Conservation (phyloP, 1,140 invertebrate genomes). For the Polypedilum pembai region DNA sequence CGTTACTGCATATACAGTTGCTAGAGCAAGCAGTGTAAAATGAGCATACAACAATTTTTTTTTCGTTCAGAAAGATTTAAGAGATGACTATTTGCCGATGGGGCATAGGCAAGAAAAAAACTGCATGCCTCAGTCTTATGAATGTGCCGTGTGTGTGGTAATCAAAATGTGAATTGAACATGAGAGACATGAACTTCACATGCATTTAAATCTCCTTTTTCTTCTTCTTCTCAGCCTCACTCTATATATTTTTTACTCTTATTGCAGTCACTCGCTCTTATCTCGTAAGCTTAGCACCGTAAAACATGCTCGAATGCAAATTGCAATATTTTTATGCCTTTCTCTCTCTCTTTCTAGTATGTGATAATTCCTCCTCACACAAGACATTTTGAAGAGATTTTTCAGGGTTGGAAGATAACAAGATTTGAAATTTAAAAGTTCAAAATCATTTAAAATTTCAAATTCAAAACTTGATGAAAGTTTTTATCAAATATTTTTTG, state of each 20-base stretch:
- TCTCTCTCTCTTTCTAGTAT: neutral
- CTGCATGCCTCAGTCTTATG: neutral
- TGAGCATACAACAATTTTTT: slow-evolving; percentile 4
- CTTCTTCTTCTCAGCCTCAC: neutral
- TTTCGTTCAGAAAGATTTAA: slow-evolving; percentile 22
- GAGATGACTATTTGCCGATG: slow-evolving; percentile 28
- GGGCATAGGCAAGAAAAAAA: neutral
- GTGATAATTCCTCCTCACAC: too few species aligned
- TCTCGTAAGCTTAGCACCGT: neutral
- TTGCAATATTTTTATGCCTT: neutral
- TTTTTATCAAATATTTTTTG: too few species aligned
- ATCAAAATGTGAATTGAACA: slow-evolving; percentile 14
- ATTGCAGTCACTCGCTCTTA: neutral
- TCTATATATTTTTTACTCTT: neutral
- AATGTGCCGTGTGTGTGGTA: slow-evolving; percentile 20
- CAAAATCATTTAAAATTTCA: too few species aligned
- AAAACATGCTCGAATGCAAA: slow-evolving; percentile 1
- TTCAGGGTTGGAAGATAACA: too few species aligned
- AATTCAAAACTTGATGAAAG: too few species aligned
- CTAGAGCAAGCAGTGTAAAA: neutral
- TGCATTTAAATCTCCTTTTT: slow-evolving; percentile 18
- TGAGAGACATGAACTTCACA: slow-evolving; percentile 26
- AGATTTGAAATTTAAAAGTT: too few species aligned
- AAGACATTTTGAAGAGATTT: too few species aligned
- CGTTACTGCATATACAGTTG: neutral